These are phyloP conservation scores for Pachyuromys duprasi DNA, from an alignment of 2,797 vertebrate species.

Conservation along the genomic window DNA sequence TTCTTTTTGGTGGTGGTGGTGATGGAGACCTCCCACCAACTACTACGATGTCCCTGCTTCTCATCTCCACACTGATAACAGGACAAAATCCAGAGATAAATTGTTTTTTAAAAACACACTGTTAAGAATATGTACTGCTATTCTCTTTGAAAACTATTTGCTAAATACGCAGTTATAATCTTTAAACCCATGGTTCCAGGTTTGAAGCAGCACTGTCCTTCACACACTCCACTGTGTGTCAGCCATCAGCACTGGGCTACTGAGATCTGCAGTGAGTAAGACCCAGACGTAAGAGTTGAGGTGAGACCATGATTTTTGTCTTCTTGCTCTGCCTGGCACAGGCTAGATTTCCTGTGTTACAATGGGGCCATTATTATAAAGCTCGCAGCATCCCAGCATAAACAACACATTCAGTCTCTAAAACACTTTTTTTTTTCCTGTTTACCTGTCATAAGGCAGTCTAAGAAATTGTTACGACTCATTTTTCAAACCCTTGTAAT, in stretches of 20 bases:
- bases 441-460: background rate
- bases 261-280: background rate
- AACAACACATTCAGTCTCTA: background rate
- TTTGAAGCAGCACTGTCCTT: conserved; percentile 19
- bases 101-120: background rate
- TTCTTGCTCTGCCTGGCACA: background rate
- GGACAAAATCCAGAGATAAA: background rate
- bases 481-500: background rate
- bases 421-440: background rate
- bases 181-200: background rate
- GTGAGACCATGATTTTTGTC: background rate
- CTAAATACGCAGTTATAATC: background rate
- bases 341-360: background rate
- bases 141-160: background rate
- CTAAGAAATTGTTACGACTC: background rate
- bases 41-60: background rate
- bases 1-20: background rate
- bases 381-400: background rate
- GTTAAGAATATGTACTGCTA: background rate
- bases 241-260: conserved; percentile 25
- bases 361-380: background rate
- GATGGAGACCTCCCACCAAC: too few relatives aligned
- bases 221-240: conserved; percentile 36
- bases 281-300: background rate
- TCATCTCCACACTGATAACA: conserved; percentile 61